Conservation (phyloP, 2,888 invertebrate species). For the Drosophila diplacantha region DNA sequence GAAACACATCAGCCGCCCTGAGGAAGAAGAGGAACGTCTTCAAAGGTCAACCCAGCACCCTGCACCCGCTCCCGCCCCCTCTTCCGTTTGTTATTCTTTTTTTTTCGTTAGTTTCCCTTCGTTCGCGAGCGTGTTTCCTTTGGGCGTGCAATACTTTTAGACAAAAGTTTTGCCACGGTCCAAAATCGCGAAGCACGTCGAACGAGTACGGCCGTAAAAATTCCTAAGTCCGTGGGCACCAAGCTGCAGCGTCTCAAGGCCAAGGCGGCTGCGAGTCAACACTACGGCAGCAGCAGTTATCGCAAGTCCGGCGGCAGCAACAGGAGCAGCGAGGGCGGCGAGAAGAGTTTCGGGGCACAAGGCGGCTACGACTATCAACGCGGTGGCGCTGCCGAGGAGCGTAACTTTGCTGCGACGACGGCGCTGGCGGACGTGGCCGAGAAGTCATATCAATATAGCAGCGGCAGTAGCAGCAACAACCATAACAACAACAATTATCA, state of each 20-base stretch:
- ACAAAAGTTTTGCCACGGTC: slow-evolving; percentile 61
- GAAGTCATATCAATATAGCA: slow-evolving; percentile 60
- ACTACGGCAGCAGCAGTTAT: slow-evolving; percentile 61
- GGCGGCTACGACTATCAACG: slow-evolving; percentile 67
- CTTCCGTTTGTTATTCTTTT: slow-evolving; percentile 37
- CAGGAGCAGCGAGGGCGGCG: slow-evolving; percentile 41
- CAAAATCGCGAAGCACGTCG: slow-evolving; percentile 38
- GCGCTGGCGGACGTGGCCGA: slow-evolving; percentile 60
- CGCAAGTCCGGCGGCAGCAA: slow-evolving; percentile 56
- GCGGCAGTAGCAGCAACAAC: slow-evolving; percentile 29
- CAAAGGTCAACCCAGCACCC: slow-evolving; percentile 27
- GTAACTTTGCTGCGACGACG: slow-evolving; percentile 65
- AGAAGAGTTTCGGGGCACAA: slow-evolving; percentile 53
- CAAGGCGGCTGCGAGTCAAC: slow-evolving; percentile 74
- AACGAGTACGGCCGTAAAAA: slow-evolving; percentile 66
- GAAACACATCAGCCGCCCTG: slow-evolving; percentile 48
- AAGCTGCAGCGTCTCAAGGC: slow-evolving; percentile 76
- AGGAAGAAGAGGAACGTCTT: slow-evolving; percentile 33
- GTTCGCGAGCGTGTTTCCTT: slow-evolving; percentile 55
- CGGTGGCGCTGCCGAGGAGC: slow-evolving; percentile 74
- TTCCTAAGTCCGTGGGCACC: slow-evolving; percentile 75
- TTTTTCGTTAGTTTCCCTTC: slow-evolving; percentile 44
- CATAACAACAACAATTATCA: slow-evolving; percentile 68
- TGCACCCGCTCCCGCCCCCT: slow-evolving; percentile 2
- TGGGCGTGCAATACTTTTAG: slow-evolving; percentile 71